These are phyloP conservation scores for Oxyura jamaicensis DNA, from an alignment of 2,113 vertebrate genomes.

Conservation along the genomic window DNA sequence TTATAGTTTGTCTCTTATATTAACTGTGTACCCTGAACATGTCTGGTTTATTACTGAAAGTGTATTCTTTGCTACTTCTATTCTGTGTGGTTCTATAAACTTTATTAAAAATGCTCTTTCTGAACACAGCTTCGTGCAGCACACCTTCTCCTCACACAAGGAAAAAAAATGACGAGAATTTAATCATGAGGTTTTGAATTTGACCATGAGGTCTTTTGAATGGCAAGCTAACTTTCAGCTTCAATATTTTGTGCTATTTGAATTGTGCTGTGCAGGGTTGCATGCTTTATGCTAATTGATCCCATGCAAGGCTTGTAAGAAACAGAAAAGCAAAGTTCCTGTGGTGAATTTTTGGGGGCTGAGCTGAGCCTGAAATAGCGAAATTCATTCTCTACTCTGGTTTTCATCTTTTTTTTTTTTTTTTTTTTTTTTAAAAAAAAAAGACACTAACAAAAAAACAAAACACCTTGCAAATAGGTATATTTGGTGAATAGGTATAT, in stretches of 20 bases:
- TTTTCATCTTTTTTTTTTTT: background rate
- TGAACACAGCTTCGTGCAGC: background rate
- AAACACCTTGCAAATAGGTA: background rate
- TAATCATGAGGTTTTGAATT: background rate
- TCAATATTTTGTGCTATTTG: background rate
- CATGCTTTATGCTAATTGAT: background rate
- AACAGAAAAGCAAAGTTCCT: background rate
- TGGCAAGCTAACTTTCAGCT: background rate
- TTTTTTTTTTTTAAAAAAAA: too few relatives aligned
- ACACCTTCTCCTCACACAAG: background rate
- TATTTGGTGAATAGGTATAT: background rate
- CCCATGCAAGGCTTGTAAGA: background rate
- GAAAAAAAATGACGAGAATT: background rate
- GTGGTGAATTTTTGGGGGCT: background rate
- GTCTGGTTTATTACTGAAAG: background rate
- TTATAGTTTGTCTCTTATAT: background rate
- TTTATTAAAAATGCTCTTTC: background rate
- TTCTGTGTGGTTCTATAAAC: background rate
- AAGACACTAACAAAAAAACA: too few relatives aligned
- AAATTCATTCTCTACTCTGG: background rate
- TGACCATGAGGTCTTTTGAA: background rate
- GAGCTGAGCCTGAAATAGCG: constrained; percentile 4
- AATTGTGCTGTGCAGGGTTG: background rate
- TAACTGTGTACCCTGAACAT: background rate
- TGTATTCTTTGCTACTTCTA: background rate